Evolutionary conservation across 2,888 invertebrate genomes (phyloP).

Genomic region (Hartigia nigra): DNA sequence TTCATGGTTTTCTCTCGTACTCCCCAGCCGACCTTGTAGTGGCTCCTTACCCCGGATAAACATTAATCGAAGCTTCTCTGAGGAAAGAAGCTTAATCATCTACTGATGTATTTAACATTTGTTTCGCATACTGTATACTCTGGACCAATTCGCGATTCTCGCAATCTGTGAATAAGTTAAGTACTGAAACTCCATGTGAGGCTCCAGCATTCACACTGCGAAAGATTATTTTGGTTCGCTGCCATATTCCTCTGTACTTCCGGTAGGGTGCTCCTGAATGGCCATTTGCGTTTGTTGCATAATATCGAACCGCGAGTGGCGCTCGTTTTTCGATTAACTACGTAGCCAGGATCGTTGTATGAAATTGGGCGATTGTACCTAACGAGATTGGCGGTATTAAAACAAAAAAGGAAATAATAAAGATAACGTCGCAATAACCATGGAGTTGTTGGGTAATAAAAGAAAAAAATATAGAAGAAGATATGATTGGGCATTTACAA

Average conservation of each 20-base stretch:
- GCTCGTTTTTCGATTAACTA: neutral
- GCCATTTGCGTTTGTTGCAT: neutral
- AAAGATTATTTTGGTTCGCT: neutral
- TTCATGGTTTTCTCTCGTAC: neutral
- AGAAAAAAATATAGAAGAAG: neutral
- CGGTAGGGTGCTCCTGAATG: neutral
- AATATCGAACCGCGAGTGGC: neutral
- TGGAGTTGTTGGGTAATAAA: neutral
- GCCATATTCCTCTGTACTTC: neutral
- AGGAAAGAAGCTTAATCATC: neutral
- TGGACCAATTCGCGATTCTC: neutral
- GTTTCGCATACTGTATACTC: neutral
- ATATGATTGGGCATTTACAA: neutral
- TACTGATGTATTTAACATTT: neutral
- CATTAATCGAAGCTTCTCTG: neutral
- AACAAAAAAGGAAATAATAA: neutral
- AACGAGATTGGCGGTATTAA: neutral
- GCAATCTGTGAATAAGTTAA: neutral
- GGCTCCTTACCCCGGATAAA: neutral
- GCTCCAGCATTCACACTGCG: neutral
- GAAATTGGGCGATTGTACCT: neutral
- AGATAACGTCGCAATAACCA: neutral
- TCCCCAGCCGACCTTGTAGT: neutral
- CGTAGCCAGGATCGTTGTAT: neutral
- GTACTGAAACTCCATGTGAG: neutral